Evolutionary conservation across 2,113 vertebrate species (phyloP).

Genomic region (Apistogramma diplotaenia): DNA sequence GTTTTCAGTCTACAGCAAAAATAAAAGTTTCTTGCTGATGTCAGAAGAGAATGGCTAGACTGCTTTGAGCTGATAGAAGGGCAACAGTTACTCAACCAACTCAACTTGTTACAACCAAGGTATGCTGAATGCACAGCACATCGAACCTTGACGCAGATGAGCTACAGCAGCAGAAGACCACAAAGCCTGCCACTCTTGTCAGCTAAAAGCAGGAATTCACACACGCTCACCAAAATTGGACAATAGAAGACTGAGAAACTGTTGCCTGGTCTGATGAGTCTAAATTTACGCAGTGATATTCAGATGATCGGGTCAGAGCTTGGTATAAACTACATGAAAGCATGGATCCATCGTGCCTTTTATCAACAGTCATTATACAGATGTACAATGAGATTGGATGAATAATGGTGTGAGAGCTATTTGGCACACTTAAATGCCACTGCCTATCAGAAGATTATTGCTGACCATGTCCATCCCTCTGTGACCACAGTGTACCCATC

Average conservation of each 20-base stretch:
- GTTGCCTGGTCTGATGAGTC: background rate
- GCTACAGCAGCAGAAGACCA: background rate
- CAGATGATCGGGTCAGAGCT: background rate
- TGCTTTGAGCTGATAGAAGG: background rate
- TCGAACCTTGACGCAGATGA: background rate
- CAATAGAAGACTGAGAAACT: background rate
- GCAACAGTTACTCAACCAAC: background rate
- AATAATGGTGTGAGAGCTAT: background rate
- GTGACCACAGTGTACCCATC: background rate
- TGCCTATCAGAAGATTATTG: background rate
- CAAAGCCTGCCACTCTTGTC: background rate
- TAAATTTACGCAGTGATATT: background rate
- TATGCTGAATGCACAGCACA: background rate
- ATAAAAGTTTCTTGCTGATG: background rate
- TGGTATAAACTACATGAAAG: background rate
- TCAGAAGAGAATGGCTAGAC: too few relatives aligned
- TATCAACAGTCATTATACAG: too few relatives aligned
- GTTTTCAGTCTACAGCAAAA: too few relatives aligned
- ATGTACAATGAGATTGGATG: too few relatives aligned
- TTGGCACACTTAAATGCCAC: background rate
- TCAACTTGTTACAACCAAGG: background rate
- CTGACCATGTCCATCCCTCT: background rate
- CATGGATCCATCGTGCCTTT: background rate
- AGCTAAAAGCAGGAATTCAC: background rate
- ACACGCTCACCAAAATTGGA: background rate